Conservation (phyloP, 2,888 invertebrate genomes). For the Plagodis pulveraria region DNA sequence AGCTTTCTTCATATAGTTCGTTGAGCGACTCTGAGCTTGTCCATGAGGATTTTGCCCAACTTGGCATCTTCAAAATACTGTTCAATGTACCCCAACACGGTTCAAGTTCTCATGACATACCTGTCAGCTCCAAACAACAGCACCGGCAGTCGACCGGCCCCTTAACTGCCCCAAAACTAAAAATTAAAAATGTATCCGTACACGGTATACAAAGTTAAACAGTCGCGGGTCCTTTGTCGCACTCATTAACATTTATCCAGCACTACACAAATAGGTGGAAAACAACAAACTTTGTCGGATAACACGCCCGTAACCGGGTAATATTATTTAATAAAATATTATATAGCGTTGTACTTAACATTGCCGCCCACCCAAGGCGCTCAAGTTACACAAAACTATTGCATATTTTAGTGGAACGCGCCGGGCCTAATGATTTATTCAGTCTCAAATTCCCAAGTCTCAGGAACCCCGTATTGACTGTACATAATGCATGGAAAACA, state of each 20-base stretch:
- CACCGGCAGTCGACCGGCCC: slow-evolving; percentile 3
- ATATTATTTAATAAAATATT: slow-evolving; percentile 80
- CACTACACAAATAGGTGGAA: slow-evolving; percentile 59
- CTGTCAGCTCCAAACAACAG: slow-evolving; percentile 4
- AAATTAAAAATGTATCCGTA: slow-evolving; percentile 62
- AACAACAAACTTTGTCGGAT: slow-evolving; percentile 66
- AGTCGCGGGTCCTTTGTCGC: slow-evolving; percentile 53
- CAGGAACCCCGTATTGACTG: slow-evolving; percentile 69
- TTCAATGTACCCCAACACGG: neutral
- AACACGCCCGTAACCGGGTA: slow-evolving; percentile 60
- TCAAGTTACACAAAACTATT: slow-evolving; percentile 81
- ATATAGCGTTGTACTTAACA: slow-evolving; percentile 70
- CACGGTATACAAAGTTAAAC: slow-evolving; percentile 57
- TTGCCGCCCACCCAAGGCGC: slow-evolving; percentile 67
- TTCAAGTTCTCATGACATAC: slow-evolving; percentile 3
- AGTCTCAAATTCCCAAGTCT: slow-evolving; percentile 73
- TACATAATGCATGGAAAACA: slow-evolving; percentile 72
- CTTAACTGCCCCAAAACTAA: slow-evolving; percentile 27
- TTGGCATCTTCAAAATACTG: neutral
- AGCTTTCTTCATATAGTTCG: no score
- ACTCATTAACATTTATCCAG: slow-evolving; percentile 70
- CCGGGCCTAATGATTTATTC: slow-evolving; percentile 78
- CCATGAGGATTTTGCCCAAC: no score
- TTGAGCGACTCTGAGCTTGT: no score
- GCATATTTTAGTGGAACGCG: slow-evolving; percentile 80